These are phyloP conservation scores for Lepus oiostolus DNA, from an alignment of 2,797 vertebrate species.

Conservation along the genomic window DNA sequence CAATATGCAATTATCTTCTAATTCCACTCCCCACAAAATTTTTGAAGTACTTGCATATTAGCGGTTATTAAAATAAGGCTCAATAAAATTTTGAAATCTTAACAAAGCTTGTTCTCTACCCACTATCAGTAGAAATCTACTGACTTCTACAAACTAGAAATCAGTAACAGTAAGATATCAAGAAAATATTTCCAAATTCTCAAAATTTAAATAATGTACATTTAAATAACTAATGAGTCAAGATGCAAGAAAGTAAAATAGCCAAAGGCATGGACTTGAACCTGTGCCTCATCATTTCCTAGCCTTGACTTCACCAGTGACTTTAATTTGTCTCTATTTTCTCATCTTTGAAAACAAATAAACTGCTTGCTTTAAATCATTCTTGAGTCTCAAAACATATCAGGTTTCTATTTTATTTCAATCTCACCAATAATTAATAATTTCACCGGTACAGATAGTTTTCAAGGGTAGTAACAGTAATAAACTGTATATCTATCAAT, in stretches of 20 bases:
- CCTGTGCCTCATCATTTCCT: neutral
- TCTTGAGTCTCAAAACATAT: slow-evolving; percentile 13
- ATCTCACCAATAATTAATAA: neutral
- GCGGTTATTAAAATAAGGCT: slow-evolving; percentile 9
- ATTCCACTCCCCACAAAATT: no score
- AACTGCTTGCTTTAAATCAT: neutral
- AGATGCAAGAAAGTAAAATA: neutral
- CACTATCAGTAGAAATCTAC: neutral
- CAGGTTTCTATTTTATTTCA: neutral
- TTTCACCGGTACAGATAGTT: neutral
- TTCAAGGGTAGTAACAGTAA: neutral
- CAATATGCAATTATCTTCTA: no score
- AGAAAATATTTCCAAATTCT: neutral
- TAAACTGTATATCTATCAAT: neutral
- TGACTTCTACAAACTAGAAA: neutral
- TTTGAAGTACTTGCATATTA: neutral
- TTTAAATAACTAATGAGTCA: neutral
- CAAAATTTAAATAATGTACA: neutral
- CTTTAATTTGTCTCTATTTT: slow-evolving; percentile 21
- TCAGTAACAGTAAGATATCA: neutral
- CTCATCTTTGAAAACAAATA: neutral
- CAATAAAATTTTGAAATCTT: slow-evolving; percentile 21
- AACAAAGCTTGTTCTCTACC: neutral
- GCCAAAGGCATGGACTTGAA: neutral
- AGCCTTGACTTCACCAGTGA: neutral